Conservation (phyloP, 2,113 vertebrate genomes). For the Narcine bancroftii region DNA sequence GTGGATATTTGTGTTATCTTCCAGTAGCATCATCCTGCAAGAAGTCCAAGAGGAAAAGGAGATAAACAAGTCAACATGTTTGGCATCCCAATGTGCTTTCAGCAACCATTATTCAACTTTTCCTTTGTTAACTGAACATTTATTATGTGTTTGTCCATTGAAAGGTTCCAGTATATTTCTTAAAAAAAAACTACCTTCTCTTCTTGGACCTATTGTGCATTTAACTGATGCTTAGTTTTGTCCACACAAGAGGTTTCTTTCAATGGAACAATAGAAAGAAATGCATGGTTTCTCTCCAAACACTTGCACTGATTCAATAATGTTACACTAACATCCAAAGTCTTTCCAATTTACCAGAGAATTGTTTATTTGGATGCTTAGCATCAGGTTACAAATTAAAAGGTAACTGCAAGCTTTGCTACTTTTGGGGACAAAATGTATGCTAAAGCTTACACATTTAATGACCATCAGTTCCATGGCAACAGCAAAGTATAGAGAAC, state of each 20-base stretch:
- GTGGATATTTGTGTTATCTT: background rate
- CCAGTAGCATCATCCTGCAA: background rate
- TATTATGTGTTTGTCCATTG: background rate
- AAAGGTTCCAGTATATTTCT: background rate
- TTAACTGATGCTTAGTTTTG: background rate
- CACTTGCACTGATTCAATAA: background rate
- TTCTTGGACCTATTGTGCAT: background rate
- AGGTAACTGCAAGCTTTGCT: background rate
- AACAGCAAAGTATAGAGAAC: conserved; percentile 37
- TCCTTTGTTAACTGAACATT: background rate
- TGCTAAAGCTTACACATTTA: background rate
- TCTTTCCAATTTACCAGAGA: background rate
- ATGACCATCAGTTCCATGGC: conserved; percentile 41
- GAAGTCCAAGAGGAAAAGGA: background rate
- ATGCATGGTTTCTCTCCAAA: background rate
- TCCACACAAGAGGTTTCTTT: background rate
- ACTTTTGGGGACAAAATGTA: background rate
- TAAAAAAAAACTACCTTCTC: background rate
- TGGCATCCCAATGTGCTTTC: background rate
- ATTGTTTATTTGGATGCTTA: background rate
- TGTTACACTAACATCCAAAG: background rate
- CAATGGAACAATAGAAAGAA: background rate
- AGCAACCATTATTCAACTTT: background rate
- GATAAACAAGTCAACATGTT: too few species aligned
- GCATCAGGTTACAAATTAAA: background rate